phyloP scores from a whole-genome alignment of 2,888 invertebrate species.

The Tachystola acroxantha region DNA sequence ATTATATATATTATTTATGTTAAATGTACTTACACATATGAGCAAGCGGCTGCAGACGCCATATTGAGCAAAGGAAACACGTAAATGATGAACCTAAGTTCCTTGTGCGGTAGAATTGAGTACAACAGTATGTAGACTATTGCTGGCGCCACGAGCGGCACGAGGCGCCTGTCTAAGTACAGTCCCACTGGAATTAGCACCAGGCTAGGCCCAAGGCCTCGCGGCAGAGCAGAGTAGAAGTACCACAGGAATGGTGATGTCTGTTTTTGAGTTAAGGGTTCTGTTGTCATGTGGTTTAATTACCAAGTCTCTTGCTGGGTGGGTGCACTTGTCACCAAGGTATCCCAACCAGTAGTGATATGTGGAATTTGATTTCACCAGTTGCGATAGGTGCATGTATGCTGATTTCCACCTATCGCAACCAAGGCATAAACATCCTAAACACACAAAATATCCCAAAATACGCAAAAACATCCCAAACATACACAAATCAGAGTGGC shows the following conservation, averaged over 20 bases:
- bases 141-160: conserved; percentile 83
- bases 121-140: conserved; percentile 91
- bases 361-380: no score
- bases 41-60: conserved; percentile 91
- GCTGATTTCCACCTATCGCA: no score
- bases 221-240: conserved; percentile 97
- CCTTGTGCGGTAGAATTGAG: conserved; percentile 98
- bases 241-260: conserved; percentile 98
- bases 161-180: conserved; percentile 83
- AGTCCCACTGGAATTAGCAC: conserved; percentile 88
- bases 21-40: conserved; percentile 91
- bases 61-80: conserved; percentile 96
- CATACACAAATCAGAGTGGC: no score
- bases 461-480: no score
- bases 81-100: conserved; percentile 97
- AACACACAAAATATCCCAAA: no score
- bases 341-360: no score
- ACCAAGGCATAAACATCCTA: no score
- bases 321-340: no score
- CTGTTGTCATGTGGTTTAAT: no score
- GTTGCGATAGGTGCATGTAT: no score
- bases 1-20: no score
- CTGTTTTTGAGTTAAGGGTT: conserved; percentile 68
- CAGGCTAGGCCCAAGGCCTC: conserved; percentile 90
- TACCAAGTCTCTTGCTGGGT: no score